Base-by-base conservation (phyloP, 2,113 vertebrate genomes). In the Pachyramphus minor region DNA sequence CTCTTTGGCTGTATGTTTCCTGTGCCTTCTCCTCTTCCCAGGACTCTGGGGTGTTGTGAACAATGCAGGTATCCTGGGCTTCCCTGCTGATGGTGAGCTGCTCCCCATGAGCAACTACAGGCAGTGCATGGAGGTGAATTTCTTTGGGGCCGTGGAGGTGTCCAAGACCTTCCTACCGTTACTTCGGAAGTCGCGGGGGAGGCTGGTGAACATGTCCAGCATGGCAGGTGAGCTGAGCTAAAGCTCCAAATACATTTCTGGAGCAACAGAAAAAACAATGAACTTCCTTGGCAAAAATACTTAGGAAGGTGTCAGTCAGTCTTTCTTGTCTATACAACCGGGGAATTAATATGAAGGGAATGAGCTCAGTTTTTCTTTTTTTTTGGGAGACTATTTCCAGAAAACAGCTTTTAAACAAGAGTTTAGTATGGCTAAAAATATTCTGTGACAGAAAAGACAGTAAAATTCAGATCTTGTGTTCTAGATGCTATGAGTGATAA, bases 11-110 rank as follows among this genome's bases (percentile, higher is more conserved):
- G 24, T 59, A 4, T 35, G 14, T 37, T 59, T 35, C 33, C 47
- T 76, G 30, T 93, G 66, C 67, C 84, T 93, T 85, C 39, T 94
- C 77, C 84, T 84, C 64, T 78, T 87, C n/a, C 91, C 94, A 99
- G 99, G 98, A 11, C 96, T 99, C 30, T 99, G 99, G 99, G 99
- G 98, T 31, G 12, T 99, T 1, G 97, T 99, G 94, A 99, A 99
- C 96, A 99, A 99, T 0, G 99, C 99, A 0, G 99, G 99, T 1
- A 12, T 99, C 83, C 69, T 99, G 13, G 95, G 96, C 23, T 98
- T 97, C 19, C 62, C 97, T 0, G 95, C 78, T 0, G 98, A 99
- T 0, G 98, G 96, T 0, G 99, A 99, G 96, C 97, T 99, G 95
- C 96, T 98, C 8, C 98, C 98, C 11, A 96, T 98, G 89, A 87